Evolutionary conservation across 2,888 invertebrate species (phyloP), one percentile per base, ranked within the genome.

Genomic region (Acanthopleura granulata): DNA sequence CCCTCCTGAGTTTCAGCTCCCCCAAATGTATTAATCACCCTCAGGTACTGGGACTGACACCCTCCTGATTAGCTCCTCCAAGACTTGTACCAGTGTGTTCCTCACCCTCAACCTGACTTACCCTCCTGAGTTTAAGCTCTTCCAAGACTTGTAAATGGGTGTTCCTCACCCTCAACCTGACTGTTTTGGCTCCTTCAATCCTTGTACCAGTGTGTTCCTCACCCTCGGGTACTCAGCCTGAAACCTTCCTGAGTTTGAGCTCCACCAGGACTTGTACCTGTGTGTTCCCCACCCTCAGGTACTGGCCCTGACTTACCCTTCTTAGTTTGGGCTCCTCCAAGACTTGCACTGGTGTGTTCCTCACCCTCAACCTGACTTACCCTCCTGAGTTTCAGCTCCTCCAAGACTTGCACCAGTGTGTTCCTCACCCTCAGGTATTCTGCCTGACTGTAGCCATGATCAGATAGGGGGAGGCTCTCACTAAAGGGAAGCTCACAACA

Each of bases 321-420:
- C 79, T 72, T 12, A 84, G 61, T 74, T 82, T 83, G 15, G 84
- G 72, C 50, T 85, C 85, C 73, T 85, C 85, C 15, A 84, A 61
- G 9, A 82, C 75, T 74, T 82, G 80, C 30, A 82, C 76, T 12
- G 83, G 71, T 12, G 49, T 74, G 49, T 78, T 81, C 25, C 82
- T 75, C 29, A 84, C 40, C 12, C 79, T 74, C 30, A 3, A 57
- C 1, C 3, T 1, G 22, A 6, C 79, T 74, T 72, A 81, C 82
- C 74, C 81, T 78, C 62, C 79, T 72, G 12, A 84, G 61, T 74
- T 82, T 83, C 11, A 85, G 73, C 50, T 85, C 85, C 73, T 85
- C 85, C 15, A 84, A 51, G 11, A 82, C 75, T 74, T 82, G 80
- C 29, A 82, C 76, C 14, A 84, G 71, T 12, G 49, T 75, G 49